Conservation (phyloP, 2,888 invertebrate genomes). For the Athalia circularis region DNA sequence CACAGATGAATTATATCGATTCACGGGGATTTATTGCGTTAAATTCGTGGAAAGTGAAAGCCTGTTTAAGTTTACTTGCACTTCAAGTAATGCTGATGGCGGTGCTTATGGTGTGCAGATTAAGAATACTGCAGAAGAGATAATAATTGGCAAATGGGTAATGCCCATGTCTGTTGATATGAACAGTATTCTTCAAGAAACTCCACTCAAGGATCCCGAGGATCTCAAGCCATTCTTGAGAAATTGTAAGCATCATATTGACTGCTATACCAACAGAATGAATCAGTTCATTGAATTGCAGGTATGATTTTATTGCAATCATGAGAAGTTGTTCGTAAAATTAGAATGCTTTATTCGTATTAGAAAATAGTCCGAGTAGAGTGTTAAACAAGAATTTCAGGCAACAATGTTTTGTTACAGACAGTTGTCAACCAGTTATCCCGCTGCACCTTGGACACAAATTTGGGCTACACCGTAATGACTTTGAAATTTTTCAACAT, state of each 20-base stretch:
- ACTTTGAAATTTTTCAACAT: conserved; percentile 53
- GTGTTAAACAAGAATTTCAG: not conserved
- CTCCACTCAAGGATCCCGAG: conserved; percentile 48
- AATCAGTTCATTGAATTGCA: conserved; percentile 55
- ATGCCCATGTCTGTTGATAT: conserved; percentile 60
- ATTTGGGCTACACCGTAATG: conserved; percentile 53
- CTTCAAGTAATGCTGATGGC: not conserved
- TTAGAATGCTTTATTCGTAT: too few species aligned
- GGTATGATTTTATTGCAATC: conserved; percentile 46
- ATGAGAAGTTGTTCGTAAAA: too few species aligned
- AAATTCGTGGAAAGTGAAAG: conserved; percentile 49
- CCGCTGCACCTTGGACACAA: conserved; percentile 53
- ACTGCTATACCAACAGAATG: conserved; percentile 55
- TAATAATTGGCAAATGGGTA: conserved; percentile 58
- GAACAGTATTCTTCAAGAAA: conserved; percentile 51
- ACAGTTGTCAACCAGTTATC: conserved; percentile 27
- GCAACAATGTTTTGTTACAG: conserved; percentile 47
- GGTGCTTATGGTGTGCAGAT: conserved; percentile 55
- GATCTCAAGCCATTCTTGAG: conserved; percentile 53
- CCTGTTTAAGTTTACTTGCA: conserved; percentile 55
- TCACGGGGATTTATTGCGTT: conserved; percentile 56
- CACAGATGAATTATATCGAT: conserved; percentile 52
- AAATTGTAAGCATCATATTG: conserved; percentile 56
- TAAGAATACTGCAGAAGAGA: conserved; percentile 42
- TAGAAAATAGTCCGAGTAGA: too few species aligned